phyloP scores from a whole-genome alignment of 2,797 vertebrate genomes.

The Pitangus sulphuratus region DNA sequence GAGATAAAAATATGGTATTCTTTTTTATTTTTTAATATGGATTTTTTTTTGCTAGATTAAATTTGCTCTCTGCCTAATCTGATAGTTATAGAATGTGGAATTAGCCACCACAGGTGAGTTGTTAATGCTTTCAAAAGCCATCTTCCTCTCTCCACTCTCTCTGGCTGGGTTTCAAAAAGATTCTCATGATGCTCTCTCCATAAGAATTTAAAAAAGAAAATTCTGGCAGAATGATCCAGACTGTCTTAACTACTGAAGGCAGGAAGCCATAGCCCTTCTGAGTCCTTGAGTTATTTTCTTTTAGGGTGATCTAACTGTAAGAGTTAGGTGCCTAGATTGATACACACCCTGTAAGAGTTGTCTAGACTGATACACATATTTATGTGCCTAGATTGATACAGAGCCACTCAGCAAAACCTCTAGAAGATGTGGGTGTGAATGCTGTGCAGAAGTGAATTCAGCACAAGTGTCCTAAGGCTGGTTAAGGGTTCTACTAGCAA shows the following conservation, averaged over 20 bases:
- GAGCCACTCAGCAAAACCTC: background rate
- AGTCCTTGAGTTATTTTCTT: background rate
- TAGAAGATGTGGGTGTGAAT: background rate
- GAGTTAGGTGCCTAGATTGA: background rate
- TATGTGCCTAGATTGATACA: background rate
- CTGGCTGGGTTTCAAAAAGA: background rate
- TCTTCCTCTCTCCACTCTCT: background rate
- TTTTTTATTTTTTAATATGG: background rate
- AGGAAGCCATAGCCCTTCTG: background rate
- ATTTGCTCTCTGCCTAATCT: background rate
- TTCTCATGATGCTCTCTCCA: background rate
- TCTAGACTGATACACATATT: background rate
- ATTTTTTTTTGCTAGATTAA: background rate
- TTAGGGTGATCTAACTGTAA: background rate
- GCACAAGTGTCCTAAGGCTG: background rate
- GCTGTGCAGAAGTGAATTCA: background rate
- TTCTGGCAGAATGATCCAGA: background rate
- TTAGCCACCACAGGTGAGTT: background rate
- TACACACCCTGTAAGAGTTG: background rate
- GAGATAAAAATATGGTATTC: conserved; percentile 77
- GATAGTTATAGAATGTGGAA: background rate
- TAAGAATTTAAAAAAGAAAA: background rate
- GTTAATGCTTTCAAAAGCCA: background rate
- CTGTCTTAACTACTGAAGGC: background rate
- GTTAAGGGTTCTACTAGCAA: background rate